A percentile compares a stretch with the other conserved stretches of the same genome.
phyloP scores from a whole-genome alignment of 2,888 invertebrate genomes.

The Copidosoma aretas region DNA sequence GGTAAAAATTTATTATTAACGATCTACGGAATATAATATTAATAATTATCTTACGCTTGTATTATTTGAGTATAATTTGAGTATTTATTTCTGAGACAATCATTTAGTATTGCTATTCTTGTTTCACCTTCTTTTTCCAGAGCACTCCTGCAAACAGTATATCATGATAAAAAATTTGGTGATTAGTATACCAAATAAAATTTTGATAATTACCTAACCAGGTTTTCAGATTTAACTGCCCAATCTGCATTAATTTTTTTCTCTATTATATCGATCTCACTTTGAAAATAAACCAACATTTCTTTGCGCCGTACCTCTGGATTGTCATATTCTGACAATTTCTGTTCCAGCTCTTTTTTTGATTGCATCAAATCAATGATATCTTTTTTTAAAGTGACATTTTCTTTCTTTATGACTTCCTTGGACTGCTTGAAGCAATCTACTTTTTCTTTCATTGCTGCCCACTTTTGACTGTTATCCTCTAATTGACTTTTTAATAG shows the following conservation, averaged over 20 bases:
- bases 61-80: conserved; percentile 12
- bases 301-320: neutral
- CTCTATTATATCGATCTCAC: conserved; percentile 26
- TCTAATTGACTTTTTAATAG: neutral
- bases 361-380: conserved; percentile 5
- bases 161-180: neutral
- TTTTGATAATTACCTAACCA: conserved; percentile 26
- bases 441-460: conserved; percentile 11
- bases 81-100: conserved; percentile 27
- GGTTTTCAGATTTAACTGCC: conserved; percentile 16
- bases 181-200: conserved; percentile 11
- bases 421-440: conserved; percentile 9
- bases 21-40: neutral
- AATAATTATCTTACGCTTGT: conserved; percentile 23
- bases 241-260: conserved; percentile 19
- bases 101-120: conserved; percentile 25
- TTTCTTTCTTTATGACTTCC: conserved; percentile 27
- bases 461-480: conserved; percentile 3
- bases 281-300: conserved; percentile 16
- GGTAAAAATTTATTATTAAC: conserved; percentile 3
- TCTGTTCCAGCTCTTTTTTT: conserved; percentile 15
- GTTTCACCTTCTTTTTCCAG: conserved; percentile 13
- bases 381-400: conserved; percentile 23
- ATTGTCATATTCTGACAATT: conserved; percentile 12
- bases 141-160: conserved; percentile 24